These are phyloP conservation scores for Hyposoter dolosus DNA, from an alignment of 2,888 invertebrate genomes.

Conservation along the genomic window DNA sequence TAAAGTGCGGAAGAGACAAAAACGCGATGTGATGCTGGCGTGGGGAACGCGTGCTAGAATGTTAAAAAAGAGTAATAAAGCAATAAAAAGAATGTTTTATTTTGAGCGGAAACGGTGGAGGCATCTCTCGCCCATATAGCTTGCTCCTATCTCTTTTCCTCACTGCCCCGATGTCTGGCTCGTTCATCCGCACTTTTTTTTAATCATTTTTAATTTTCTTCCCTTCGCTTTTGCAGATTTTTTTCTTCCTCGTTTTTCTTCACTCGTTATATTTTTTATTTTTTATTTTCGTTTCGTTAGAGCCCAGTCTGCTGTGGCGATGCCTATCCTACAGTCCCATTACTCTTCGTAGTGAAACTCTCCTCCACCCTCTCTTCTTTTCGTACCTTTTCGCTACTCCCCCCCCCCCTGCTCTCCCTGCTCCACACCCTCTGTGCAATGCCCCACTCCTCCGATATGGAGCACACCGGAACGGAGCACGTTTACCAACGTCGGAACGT, in stretches of 20 bases:
- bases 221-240: slow-evolving; percentile 46
- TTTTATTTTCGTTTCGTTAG: slow-evolving; percentile 48
- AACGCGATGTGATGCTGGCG: slow-evolving; percentile 6
- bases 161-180: slow-evolving; percentile 33
- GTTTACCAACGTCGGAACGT: slow-evolving; percentile 59
- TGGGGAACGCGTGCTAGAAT: slow-evolving; percentile 46
- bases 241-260: slow-evolving; percentile 38
- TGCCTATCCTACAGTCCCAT: slow-evolving; percentile 64
- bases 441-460: not conserved
- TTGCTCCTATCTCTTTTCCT: not conserved
- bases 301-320: slow-evolving; percentile 57
- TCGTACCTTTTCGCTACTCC: slow-evolving; percentile 1
- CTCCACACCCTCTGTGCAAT: not conserved
- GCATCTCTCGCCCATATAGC: not conserved
- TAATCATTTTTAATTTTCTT: slow-evolving; percentile 42
- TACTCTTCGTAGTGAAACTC: slow-evolving; percentile 63
- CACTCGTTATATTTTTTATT: slow-evolving; percentile 29
- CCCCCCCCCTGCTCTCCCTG: not conserved
- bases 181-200: slow-evolving; percentile 34
- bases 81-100: slow-evolving; percentile 50
- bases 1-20: slow-evolving; percentile 10
- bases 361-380: not conserved
- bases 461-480: slow-evolving; percentile 29
- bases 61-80: slow-evolving; percentile 43
- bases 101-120: slow-evolving; percentile 25